phyloP scores from a whole-genome alignment of 2,888 invertebrate species.

The Morpho deidamia region DNA sequence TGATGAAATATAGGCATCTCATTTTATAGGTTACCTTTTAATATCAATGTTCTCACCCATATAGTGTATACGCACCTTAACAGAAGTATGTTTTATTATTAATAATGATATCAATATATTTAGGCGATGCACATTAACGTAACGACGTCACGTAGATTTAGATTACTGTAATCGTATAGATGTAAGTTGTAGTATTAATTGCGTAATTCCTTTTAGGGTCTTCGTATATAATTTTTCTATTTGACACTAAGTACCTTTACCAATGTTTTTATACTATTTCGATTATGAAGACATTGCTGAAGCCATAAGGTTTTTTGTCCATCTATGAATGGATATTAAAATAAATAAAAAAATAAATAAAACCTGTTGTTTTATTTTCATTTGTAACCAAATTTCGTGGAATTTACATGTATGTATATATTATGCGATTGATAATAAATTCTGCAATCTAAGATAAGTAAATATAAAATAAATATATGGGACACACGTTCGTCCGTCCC shows the following conservation, averaged over 20 bases:
- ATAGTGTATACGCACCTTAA: slow-evolving; percentile 16
- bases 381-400: too few relatives aligned
- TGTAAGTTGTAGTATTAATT: slow-evolving; percentile 54
- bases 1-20: too few relatives aligned
- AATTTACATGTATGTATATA: too few relatives aligned
- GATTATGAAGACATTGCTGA: slow-evolving; percentile 59
- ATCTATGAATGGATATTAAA: slow-evolving; percentile 70
- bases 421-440: too few relatives aligned
- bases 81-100: slow-evolving; percentile 17
- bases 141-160: slow-evolving; percentile 26
- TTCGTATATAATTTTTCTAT: slow-evolving; percentile 64
- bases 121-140: slow-evolving; percentile 29
- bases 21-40: too few relatives aligned
- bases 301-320: slow-evolving; percentile 60
- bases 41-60: background rate
- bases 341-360: slow-evolving; percentile 48
- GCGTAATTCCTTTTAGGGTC: slow-evolving; percentile 54
- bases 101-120: slow-evolving; percentile 15
- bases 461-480: too few relatives aligned
- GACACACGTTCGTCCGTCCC: too few relatives aligned
- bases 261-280: slow-evolving; percentile 59
- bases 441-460: too few relatives aligned
- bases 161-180: slow-evolving; percentile 55
- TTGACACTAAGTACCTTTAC: slow-evolving; percentile 55
- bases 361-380: background rate